Evolutionary conservation across 2,888 invertebrate species (phyloP).

Genomic region (Callyntrura guangdongensis): DNA sequence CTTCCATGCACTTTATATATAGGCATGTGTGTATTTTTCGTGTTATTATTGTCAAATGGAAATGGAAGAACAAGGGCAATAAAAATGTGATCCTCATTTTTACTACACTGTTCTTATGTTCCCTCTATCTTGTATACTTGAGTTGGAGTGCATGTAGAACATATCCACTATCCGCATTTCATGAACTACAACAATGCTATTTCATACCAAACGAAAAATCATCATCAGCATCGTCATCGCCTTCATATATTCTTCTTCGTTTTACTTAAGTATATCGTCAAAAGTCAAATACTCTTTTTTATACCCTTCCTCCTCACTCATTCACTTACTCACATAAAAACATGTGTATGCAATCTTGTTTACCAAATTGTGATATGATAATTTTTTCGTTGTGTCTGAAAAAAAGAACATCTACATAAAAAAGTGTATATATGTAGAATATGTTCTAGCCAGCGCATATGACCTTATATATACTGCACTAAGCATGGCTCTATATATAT

Average conservation of each 20-base stretch:
- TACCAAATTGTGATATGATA: slow-evolving; percentile 78
- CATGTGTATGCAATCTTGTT: slow-evolving; percentile 78
- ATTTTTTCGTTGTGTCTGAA: slow-evolving; percentile 54
- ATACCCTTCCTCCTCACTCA: slow-evolving; percentile 39
- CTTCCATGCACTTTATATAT: slow-evolving; percentile 3
- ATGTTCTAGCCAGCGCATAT: background rate
- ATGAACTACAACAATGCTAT: slow-evolving; percentile 30
- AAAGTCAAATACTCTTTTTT: slow-evolving; percentile 46
- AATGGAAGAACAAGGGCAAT: slow-evolving; percentile 71
- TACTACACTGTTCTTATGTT: slow-evolving; percentile 57
- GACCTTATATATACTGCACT: background rate
- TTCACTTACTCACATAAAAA: slow-evolving; percentile 56
- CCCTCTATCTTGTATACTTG: slow-evolving; percentile 60
- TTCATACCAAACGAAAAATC: slow-evolving; percentile 22
- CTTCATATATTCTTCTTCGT: background rate
- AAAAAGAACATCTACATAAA: slow-evolving; percentile 51
- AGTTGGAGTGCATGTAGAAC: slow-evolving; percentile 59
- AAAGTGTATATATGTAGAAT: slow-evolving; percentile 14
- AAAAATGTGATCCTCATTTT: slow-evolving; percentile 75
- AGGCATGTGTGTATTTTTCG: slow-evolving; percentile 12
- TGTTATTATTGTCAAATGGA: slow-evolving; percentile 73
- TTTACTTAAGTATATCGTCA: slow-evolving; percentile 34
- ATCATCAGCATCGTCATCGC: slow-evolving; percentile 21
- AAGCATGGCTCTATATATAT: background rate
- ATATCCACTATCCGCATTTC: slow-evolving; percentile 39